Base-by-base conservation (phyloP, 2,888 invertebrate genomes). In the Micropterix aruncella region DNA sequence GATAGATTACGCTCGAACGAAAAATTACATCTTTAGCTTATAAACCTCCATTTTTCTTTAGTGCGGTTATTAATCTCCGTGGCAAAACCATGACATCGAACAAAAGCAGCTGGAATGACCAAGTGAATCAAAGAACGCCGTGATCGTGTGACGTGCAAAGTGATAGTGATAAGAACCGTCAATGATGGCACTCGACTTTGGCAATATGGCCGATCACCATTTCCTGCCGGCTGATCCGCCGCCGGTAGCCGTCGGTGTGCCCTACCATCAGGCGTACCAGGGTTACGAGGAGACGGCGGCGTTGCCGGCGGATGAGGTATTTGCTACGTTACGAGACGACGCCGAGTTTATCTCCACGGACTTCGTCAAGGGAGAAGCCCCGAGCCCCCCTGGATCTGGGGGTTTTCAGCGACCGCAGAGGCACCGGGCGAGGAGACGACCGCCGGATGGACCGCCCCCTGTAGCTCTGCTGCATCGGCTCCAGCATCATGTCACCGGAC, bases 391-490 rank as follows among this genome's bases (percentile, higher is more conserved):
- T 52, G 47, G 56, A 75, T 70, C 61, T 80, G 63, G 68, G 82
- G 81, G 49, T 81, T 81, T 55, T 81, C 81, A 69, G 54, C 76
- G 66, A 58, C 61, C 74, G 57, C 68, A 75, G 52, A 61, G 62
- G 62, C 74, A 63, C 52, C 57, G 62, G 51, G 74, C 69, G 44
- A 54, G 66, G 48, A 57, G 69, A 56, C 60, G 67, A 56, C 55
- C 58, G 45, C 55, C 58, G 45, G n/a, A n/a, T n/a, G n/a, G n/a
- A n/a, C n/a, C n/a, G n/a, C n/a, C n/a, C n/a, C n/a, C n/a, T n/a
- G n/a, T n/a, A n/a, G n/a, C n/a, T n/a, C 54, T 57, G 47, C 55
- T 56, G 18, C 57, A 68, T 39, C 68, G 65, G 50, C 56, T 56
- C 19, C 63, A 62, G 19, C 66, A 64, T 7, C 54, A 63, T 0